Base-by-base conservation (phyloP, 2,797 vertebrate genomes). In the Petrocephalus schoutedeni region DNA sequence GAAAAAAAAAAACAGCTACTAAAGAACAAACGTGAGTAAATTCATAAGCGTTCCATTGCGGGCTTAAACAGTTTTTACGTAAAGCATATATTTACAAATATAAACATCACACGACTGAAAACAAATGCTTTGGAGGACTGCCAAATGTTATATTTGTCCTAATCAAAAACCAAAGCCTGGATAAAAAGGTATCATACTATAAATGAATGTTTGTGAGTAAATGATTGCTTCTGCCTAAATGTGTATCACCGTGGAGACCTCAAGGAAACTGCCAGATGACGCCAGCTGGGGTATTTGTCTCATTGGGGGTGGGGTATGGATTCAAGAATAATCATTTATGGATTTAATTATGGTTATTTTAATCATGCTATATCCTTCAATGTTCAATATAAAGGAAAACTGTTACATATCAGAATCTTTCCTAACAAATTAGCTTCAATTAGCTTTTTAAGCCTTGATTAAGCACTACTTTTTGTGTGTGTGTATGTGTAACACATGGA, bases 401-500 rank as follows among this genome's bases (percentile, higher is more conserved):
- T 19, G 53, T 87, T 56, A 86, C 88, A 57, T 85, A 10, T 85
- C 5, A 51, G 57, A 86, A 64, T 67, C 4, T 86, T 86, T 89
- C 89, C 83, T 67, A 71, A 87, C 89, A 88, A 91, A 91, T 90
- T 49, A 58, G 83, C 77, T 45, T 87, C 32, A 64, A 87, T 14
- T 19, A 57, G 28, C 28, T 58, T 58, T 58, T 36, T 8, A 16
- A 87, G 86, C 64, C 87, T 88, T 90, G 88, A 92, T 58, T 89
- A 89, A 53, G 85, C 21, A 28, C 23, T 36, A 71, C 28, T 71
- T 16, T 54, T 2, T 74, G 32, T 71, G 85, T 88, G 82, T 51
- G 16, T 51, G 51, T 58, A 0, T 86, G n/a, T 58, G 28, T 36
- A 58, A 86, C 84, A 19, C 89, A 89, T 93, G 93, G 92, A 91